Evolutionary conservation across 2,888 invertebrate species (phyloP).

Genomic region (Unio delphinus): DNA sequence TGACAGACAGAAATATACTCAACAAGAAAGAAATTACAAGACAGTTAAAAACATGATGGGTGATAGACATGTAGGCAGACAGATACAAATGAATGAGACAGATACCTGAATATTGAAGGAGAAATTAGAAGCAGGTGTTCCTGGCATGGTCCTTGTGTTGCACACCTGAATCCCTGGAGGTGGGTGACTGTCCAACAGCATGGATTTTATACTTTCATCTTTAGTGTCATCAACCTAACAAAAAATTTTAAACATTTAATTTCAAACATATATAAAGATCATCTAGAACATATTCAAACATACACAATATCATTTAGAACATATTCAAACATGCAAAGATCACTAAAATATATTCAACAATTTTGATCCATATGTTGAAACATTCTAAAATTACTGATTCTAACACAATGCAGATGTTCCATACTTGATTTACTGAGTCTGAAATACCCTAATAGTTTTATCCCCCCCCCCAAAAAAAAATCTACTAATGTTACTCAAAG

Average conservation of each 20-base stretch:
- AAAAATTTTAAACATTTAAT: neutral
- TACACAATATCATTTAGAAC: neutral
- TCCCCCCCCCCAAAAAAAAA: too few species aligned
- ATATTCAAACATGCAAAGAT: neutral
- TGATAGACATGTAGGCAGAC: too few species aligned
- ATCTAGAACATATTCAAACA: neutral
- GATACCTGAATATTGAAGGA: slow-evolving; percentile 68
- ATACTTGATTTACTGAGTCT: too few species aligned
- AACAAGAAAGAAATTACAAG: too few species aligned
- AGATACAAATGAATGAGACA: neutral
- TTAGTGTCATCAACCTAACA: slow-evolving; percentile 84
- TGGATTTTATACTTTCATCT: slow-evolving; percentile 83
- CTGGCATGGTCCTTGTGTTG: slow-evolving; percentile 84
- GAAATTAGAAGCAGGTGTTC: slow-evolving; percentile 67
- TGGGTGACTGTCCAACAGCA: slow-evolving; percentile 82
- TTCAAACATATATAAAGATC: neutral
- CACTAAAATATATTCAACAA: too few species aligned
- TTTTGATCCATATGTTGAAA: too few species aligned
- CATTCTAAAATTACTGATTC: too few species aligned
- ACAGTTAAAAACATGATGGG: too few species aligned
- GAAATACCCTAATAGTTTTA: too few species aligned
- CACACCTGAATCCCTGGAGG: slow-evolving; percentile 86
- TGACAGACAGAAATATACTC: too few species aligned
- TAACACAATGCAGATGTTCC: too few species aligned
- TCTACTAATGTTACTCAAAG: too few species aligned